Conservation (phyloP, 2,888 invertebrate genomes). For the Halictus ligatus region DNA sequence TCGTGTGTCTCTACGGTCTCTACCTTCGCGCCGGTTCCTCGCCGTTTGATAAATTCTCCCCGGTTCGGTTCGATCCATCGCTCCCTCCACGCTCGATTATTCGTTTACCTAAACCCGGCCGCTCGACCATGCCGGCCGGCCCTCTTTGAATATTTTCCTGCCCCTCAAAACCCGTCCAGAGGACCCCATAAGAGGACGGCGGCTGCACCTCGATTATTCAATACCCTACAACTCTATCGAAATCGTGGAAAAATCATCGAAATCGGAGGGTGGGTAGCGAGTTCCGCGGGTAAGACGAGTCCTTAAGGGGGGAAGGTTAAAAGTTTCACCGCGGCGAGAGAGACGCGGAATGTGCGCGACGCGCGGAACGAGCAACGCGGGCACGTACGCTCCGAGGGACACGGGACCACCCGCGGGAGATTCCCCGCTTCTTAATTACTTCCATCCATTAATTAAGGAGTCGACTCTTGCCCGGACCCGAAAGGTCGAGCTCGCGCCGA, state of each 20-base stretch:
- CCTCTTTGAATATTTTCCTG: constrained; percentile 1
- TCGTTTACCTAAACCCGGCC: not conserved
- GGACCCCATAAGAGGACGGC: no score
- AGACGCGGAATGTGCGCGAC: constrained; percentile 27
- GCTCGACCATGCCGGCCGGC: not conserved
- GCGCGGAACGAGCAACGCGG: not conserved
- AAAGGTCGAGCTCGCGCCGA: constrained; percentile 10
- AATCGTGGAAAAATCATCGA: not conserved
- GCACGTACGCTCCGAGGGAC: constrained; percentile 41
- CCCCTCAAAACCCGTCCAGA: not conserved
- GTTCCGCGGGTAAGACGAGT: not conserved
- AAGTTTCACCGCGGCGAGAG: not conserved
- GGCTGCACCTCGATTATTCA: no score
- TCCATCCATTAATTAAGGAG: constrained; percentile 71
- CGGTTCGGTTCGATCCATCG: not conserved
- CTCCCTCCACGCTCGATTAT: not conserved
- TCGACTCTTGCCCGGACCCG: constrained; percentile 48
- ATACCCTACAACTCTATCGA: no score
- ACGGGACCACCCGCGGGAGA: constrained; percentile 42
- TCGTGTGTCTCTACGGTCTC: not conserved
- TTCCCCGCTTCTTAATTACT: constrained; percentile 67
- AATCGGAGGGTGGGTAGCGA: not conserved
- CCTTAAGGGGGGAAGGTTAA: constrained; percentile 3
- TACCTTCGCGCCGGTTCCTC: not conserved
- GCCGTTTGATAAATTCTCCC: constrained; percentile 29